Evolutionary conservation across 2,113 vertebrate species (phyloP).

Genomic region (Dryoscopus gambensis): DNA sequence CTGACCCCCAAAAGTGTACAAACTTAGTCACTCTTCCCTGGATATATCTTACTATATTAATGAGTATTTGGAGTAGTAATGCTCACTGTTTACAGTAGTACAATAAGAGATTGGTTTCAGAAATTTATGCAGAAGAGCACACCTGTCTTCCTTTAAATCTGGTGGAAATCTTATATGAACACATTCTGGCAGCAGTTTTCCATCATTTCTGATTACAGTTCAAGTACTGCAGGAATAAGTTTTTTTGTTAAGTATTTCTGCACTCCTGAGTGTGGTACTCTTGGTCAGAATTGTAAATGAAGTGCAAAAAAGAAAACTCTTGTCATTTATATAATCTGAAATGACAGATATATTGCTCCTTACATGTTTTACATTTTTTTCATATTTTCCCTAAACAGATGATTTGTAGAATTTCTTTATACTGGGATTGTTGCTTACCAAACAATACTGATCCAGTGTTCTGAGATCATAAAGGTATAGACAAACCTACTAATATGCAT

Average conservation of each 20-base stretch:
- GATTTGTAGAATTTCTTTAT: neutral
- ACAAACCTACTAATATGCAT: neutral
- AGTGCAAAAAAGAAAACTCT: rapidly evolving
- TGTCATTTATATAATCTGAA: neutral
- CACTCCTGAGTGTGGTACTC: neutral
- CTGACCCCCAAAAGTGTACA: neutral
- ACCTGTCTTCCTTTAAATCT: neutral
- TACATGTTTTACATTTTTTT: neutral
- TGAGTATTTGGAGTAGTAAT: neutral
- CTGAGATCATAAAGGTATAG: neutral
- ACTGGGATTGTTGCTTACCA: neutral
- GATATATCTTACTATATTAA: neutral
- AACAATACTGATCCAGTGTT: neutral
- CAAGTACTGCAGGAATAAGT: neutral
- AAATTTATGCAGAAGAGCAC: neutral
- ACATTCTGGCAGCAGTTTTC: neutral
- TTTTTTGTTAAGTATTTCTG: neutral
- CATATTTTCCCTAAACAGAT: neutral
- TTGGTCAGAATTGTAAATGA: neutral
- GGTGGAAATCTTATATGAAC: neutral
- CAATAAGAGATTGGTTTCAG: neutral
- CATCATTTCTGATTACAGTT: neutral
- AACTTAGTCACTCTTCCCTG: neutral
- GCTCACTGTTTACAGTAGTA: neutral
- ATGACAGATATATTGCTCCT: neutral